Percentiles rank a stretch among this genome's conserved stretches.
Conservation (phyloP, 64 coral and sea anemone species). For the Hydrozoanthus tunicans region DNA sequence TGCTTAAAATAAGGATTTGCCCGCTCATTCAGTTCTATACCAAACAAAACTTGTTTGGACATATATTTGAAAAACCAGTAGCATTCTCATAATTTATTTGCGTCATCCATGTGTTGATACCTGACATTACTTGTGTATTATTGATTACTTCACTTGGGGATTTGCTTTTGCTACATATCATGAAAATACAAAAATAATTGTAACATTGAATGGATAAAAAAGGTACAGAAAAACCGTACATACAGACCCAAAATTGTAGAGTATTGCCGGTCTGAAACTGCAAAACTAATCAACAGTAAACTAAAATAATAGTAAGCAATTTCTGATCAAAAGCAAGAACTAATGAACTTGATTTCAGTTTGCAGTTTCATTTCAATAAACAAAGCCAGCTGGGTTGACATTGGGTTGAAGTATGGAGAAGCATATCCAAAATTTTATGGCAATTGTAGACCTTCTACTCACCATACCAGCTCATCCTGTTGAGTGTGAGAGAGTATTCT, state of each 20-base stretch:
- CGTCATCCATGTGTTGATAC: too few species aligned
- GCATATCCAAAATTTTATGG: slow-evolving; percentile 27
- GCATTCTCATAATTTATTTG: too few species aligned
- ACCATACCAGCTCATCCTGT: slow-evolving; percentile 38
- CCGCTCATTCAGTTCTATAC: too few species aligned
- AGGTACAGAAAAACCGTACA: background rate
- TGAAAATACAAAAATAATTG: slow-evolving; percentile 15
- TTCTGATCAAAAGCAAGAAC: background rate
- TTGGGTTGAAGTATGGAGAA: slow-evolving; percentile 14
- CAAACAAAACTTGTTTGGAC: too few species aligned
- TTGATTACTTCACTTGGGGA: background rate
- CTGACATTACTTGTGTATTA: too few species aligned
- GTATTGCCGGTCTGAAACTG: background rate
- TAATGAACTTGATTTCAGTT: slow-evolving; percentile 1
- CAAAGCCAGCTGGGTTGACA: slow-evolving; percentile 26
- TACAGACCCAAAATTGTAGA: slow-evolving; percentile 14
- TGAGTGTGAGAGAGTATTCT: slow-evolving; percentile 41
- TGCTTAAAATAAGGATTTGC: too few species aligned
- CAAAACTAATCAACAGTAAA: slow-evolving; percentile 23
- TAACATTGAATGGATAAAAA: background rate
- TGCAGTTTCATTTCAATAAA: slow-evolving; percentile 10
- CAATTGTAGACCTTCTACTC: slow-evolving; percentile 40
- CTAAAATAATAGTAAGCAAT: background rate
- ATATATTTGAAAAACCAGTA: too few species aligned
- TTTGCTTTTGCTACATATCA: background rate